These are phyloP conservation scores for Strix occidentalis DNA, from an alignment of 2,797 vertebrate genomes.

Conservation along the genomic window DNA sequence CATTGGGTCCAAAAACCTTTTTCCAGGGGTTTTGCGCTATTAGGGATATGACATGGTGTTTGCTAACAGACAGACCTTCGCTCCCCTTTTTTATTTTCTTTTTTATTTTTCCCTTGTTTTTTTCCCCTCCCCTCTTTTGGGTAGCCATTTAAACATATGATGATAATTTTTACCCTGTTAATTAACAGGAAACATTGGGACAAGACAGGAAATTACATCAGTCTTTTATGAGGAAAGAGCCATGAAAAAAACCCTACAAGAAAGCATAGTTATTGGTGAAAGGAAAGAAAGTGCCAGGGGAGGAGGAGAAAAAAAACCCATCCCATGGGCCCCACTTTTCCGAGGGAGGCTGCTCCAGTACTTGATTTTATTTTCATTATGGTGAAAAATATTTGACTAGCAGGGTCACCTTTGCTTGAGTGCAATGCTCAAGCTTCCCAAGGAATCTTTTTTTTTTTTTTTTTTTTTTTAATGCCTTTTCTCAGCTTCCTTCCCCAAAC, in stretches of 20 bases:
- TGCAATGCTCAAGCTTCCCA: constrained; percentile 66
- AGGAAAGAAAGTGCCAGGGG: constrained; percentile 33
- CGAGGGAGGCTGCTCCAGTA: constrained; percentile 36
- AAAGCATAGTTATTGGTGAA: constrained; percentile 62
- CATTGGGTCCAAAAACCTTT: background rate
- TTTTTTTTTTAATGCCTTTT: constrained; percentile 73
- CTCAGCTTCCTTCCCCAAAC: constrained; percentile 89
- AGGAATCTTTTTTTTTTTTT: constrained; percentile 77
- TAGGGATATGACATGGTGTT: background rate
- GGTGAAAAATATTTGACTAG: constrained; percentile 74
- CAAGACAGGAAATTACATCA: constrained; percentile 79
- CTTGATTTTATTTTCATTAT: constrained; percentile 75
- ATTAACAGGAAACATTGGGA: constrained; percentile 78
- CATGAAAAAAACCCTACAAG: constrained; percentile 30
- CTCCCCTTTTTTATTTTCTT: background rate
- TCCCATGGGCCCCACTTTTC: background rate
- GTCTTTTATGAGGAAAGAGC: constrained; percentile 69
- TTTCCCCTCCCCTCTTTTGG: background rate
- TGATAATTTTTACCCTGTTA: constrained; percentile 79
- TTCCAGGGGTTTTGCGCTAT: background rate
- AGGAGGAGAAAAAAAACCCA: background rate
- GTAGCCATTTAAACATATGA: constrained; percentile 47
- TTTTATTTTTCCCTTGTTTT: background rate
- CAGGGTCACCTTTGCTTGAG: constrained; percentile 81
- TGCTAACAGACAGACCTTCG: background rate